Conservation (phyloP, 2,113 vertebrate species). For the Zeus faber region DNA sequence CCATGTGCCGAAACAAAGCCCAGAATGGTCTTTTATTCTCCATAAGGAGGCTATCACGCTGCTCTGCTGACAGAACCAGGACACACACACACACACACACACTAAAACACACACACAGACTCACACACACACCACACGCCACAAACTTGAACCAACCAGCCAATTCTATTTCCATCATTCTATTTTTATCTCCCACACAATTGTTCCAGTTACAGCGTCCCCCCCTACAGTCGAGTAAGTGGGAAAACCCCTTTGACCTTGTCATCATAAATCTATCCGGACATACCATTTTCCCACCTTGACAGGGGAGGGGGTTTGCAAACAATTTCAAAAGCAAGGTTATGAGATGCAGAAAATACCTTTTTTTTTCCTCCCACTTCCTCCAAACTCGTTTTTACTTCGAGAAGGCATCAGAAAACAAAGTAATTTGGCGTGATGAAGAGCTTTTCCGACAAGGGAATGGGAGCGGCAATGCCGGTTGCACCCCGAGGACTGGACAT, state of each 20-base stretch:
- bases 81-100: conserved; percentile 8
- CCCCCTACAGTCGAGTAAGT: neutral
- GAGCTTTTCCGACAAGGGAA: conserved; percentile 54
- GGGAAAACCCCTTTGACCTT: conserved; percentile 30
- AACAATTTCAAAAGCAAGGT: conserved; percentile 28
- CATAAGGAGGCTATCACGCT: neutral
- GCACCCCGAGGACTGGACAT: conserved; percentile 48
- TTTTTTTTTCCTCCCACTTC: no score
- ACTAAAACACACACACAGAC: conserved; percentile 6
- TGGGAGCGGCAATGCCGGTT: conserved; percentile 34
- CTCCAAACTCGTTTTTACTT: conserved; percentile 25
- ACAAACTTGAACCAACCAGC: neutral
- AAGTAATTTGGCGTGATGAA: conserved; percentile 58
- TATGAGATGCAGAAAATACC: conserved; percentile 18
- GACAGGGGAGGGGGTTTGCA: conserved; percentile 18
- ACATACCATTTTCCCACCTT: conserved; percentile 11
- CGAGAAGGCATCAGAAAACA: conserved; percentile 22
- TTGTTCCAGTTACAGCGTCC: neutral
- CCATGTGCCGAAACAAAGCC: neutral
- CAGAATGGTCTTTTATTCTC: neutral
- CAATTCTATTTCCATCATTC: conserved; percentile 4
- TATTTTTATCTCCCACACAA: conserved; percentile 11
- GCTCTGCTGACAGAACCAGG: conserved; percentile 18
- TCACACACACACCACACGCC: conserved; percentile 9
- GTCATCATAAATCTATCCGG: conserved; percentile 33